These are phyloP conservation scores for Apteryx owenii DNA, from an alignment of 2,113 vertebrate species.

Conservation along the genomic window DNA sequence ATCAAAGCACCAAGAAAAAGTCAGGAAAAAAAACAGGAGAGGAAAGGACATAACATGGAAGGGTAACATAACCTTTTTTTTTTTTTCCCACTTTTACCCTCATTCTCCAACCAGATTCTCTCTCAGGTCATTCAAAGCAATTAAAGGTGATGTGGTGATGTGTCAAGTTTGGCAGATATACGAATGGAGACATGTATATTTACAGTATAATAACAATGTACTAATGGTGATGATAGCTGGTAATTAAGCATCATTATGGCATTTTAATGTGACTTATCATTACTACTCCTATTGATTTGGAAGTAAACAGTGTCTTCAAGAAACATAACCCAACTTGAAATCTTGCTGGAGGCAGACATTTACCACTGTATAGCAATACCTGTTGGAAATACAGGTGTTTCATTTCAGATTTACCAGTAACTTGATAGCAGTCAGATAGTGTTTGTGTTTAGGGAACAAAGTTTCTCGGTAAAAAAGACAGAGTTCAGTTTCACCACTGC, in stretches of 20 bases:
- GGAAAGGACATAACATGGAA: not conserved
- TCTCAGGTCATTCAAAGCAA: not conserved
- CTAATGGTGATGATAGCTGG: not conserved
- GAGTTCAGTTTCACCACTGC: not conserved
- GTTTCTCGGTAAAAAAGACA: not conserved
- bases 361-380: not conserved
- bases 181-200: not conserved
- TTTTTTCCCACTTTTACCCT: not conserved
- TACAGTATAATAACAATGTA: not conserved
- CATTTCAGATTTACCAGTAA: not conserved
- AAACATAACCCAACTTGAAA: not conserved
- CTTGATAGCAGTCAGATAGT: not conserved
- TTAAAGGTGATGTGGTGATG: not conserved
- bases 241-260: not conserved
- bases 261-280: constrained; percentile 13
- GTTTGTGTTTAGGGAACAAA: not conserved
- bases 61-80: not conserved
- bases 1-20: not conserved
- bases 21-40: not conserved
- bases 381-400: not conserved
- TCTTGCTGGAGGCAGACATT: not conserved
- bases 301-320: not conserved
- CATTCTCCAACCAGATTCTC: not conserved
- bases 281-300: not conserved
- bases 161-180: not conserved